Evolutionary conservation across 2,888 invertebrate species (phyloP).

Genomic region (Nemotelus nigrinus): DNA sequence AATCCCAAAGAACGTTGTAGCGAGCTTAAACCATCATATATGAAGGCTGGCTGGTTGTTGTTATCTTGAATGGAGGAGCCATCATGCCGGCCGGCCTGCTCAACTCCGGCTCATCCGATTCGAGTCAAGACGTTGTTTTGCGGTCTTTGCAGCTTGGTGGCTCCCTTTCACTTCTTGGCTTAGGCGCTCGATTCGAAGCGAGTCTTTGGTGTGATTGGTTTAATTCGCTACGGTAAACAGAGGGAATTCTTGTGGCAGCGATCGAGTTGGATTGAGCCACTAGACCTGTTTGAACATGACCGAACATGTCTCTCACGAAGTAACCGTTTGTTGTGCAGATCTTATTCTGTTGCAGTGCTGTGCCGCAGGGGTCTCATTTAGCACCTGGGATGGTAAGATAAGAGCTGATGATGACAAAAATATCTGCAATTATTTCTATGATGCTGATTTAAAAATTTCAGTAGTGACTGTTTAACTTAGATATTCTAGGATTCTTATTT

Average conservation of each 20-base stretch:
- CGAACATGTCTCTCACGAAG: conserved; percentile 27
- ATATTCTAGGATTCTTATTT: too few relatives aligned
- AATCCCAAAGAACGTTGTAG: background rate
- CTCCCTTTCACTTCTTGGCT: conserved; percentile 35
- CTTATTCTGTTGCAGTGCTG: background rate
- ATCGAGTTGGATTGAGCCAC: background rate
- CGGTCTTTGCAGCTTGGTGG: conserved; percentile 20
- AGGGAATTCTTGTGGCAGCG: background rate
- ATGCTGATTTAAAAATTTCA: too few relatives aligned
- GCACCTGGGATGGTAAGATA: too few relatives aligned
- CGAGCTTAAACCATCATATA: background rate
- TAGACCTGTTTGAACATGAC: conserved; percentile 22
- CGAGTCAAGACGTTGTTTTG: conserved; percentile 12
- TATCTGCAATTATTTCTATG: too few relatives aligned
- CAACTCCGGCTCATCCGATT: conserved; percentile 28
- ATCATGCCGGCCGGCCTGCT: conserved; percentile 29
- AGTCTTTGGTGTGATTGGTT: background rate
- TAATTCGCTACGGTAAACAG: background rate
- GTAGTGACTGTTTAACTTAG: too few relatives aligned
- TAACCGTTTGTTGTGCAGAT: conserved; percentile 21
- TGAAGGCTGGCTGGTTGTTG: conserved; percentile 3
- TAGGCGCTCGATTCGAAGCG: background rate
- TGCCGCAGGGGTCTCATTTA: background rate
- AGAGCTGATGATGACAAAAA: too few relatives aligned
- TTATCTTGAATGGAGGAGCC: conserved; percentile 32